phyloP scores from a whole-genome alignment of 2,888 invertebrate genomes.

The Sarcophaga subvicina region DNA sequence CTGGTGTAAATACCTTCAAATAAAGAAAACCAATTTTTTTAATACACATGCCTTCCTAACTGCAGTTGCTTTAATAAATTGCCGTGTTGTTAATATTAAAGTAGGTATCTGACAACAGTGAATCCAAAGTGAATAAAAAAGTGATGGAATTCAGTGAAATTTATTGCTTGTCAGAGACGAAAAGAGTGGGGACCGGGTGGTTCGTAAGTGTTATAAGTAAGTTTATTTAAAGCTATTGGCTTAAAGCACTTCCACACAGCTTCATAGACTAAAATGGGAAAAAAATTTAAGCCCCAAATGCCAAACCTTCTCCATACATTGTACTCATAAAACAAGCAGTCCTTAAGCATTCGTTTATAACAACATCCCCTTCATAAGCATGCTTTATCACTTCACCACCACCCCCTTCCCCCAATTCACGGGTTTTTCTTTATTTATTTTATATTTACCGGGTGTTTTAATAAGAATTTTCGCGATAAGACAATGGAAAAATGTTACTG shows the following conservation, averaged over 20 bases:
- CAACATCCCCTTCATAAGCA: neutral
- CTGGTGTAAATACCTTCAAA: constrained; percentile 51
- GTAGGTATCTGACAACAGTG: constrained; percentile 35
- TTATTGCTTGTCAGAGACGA: neutral
- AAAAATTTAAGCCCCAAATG: neutral
- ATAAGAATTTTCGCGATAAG: constrained; percentile 59
- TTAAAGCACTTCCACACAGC: constrained; percentile 48
- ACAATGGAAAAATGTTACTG: constrained; percentile 40
- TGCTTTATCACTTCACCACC: neutral
- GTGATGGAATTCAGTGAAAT: constrained; percentile 47
- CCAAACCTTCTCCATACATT: constrained; percentile 2
- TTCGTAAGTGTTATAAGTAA: constrained; percentile 25
- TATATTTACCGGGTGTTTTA: constrained; percentile 53
- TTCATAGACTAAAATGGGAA: constrained; percentile 33
- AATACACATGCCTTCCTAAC: constrained; percentile 45
- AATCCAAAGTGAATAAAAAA: constrained; percentile 27
- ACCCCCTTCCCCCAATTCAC: neutral
- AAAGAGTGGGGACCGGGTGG: neutral
- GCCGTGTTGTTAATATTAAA: constrained; percentile 67
- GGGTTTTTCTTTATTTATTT: constrained; percentile 27
- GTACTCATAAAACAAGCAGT: neutral
- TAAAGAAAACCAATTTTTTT: constrained; percentile 43
- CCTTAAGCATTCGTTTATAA: neutral
- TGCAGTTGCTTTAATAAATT: constrained; percentile 69
- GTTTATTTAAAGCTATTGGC: constrained; percentile 40